Base-by-base conservation (phyloP, 2,888 invertebrate species). In the Netelia inedita region DNA sequence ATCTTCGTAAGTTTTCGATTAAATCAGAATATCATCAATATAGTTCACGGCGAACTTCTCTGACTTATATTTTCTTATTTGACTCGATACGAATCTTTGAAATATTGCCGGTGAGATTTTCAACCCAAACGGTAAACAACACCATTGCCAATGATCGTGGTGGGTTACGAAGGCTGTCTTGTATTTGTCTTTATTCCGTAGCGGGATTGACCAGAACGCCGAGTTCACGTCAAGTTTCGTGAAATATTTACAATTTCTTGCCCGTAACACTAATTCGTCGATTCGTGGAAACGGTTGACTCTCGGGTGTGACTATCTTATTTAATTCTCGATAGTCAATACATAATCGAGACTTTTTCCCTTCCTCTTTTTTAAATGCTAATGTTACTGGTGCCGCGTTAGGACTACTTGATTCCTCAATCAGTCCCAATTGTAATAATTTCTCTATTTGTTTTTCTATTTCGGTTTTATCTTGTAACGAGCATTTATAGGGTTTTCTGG, bases 221-320 rank as follows among this genome's bases (percentile, higher is more conserved):
- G 78, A 78, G 35, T 83, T 85, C 55, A 83, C 80, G 59, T 87
- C 85, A 43, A 83, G 73, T 46, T 61, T 85, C 19, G 85, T 73
- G 57, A 87, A 86, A 50, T 75, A 86, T 71, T 79, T 80, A 14
- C 80, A 69, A 59, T 84, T 63, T 72, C 81, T 79, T 21, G 85
- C 80, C 83, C 86, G 86, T 79, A 72, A 50, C 69, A 86, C 73
- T 69, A 88, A 35, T 53, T 88, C 87, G 21, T 86, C 80, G n/a
- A 87, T 87, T 79, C 61, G 63, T 19, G 87, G 85, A 46, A 87
- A 83, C 0, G 85, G 87, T 82, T 87, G 83, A 0, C 57, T 43
- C 63, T 87, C 78, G 6, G 85, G 66, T 2, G 85, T 63, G 41
- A 85, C 63, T 46, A 74, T 71, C 69, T 85, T 76, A 66, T 86